phyloP scores from a whole-genome alignment of 2,888 invertebrate genomes.

The Synergus japonicus region DNA sequence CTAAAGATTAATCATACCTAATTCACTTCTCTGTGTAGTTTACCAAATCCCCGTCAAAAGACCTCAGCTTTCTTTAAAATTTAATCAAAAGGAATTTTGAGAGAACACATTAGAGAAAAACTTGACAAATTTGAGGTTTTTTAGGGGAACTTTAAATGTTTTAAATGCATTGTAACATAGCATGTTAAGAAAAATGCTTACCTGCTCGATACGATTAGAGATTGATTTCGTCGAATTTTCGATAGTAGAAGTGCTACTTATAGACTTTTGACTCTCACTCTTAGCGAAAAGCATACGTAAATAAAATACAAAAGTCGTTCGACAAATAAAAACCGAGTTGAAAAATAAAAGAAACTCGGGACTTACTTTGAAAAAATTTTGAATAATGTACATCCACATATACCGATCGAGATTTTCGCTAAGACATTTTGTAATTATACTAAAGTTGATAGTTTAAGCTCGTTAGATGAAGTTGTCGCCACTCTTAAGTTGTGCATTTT shows the following conservation, averaged over 20 bases:
- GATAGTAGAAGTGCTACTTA: conserved; percentile 27
- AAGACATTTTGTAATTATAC: conserved; percentile 40
- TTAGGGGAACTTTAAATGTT: conserved; percentile 46
- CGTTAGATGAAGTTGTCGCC: conserved; percentile 20
- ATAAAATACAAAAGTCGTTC: background rate
- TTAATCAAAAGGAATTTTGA: background rate
- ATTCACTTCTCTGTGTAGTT: conserved; percentile 51
- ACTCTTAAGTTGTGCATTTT: conserved; percentile 38
- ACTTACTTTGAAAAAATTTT: background rate
- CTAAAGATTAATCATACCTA: conserved; percentile 44
- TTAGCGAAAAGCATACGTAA: conserved; percentile 24
- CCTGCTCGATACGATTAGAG: conserved; percentile 57
- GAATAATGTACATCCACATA: background rate
- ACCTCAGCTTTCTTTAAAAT: background rate
- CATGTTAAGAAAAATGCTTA: conserved; percentile 57
- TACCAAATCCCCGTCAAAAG: conserved; percentile 43
- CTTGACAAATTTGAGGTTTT: background rate
- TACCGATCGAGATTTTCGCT: conserved; percentile 31
- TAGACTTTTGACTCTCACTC: conserved; percentile 35
- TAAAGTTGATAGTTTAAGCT: conserved; percentile 22
- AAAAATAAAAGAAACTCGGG: conserved; percentile 8
- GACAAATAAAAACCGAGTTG: background rate
- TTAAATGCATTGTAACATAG: conserved; percentile 73
- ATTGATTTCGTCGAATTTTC: conserved; percentile 58
- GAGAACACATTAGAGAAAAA: background rate